Base-by-base conservation (phyloP, 2,888 invertebrate species). In the Alsophila aescularia region DNA sequence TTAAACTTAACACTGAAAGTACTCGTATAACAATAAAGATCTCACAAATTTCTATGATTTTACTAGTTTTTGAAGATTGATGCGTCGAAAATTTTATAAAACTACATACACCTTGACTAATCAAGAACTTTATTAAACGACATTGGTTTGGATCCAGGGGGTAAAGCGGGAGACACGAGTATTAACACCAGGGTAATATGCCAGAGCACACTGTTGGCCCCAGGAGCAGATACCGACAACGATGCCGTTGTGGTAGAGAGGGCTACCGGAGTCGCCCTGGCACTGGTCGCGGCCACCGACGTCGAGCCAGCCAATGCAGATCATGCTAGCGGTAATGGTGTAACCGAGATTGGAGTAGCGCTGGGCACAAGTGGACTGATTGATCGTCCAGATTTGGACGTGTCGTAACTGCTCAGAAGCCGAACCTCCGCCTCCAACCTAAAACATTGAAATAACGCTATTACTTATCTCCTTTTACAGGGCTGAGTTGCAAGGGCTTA, bases 211-310 rank as follows among this genome's bases (percentile, higher is more conserved):
- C 5, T 64, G 58, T 0, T 36, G 6, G 0, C 77, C 76, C 59
- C 64, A 75, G 0, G 75, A 75, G 60, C 62, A 67, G 36, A 77
- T 60, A n/a, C 77, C 75, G 37, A 77, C 70, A 9, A 74, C 57
- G 14, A 73, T 52, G 2, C 50, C 41, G 55, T 74, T 73, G 64
- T 76, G 73, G 62, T 60, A 69, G 52, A 76, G 68, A 13, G 78
- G 77, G 4, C 73, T 72, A 12, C 77, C 77, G 47, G 75, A 73
- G 67, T 77, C 75, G 4, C 73, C 73, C 52, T 60, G 64, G 67
- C 77, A 78, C 62, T 70, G 70, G 67, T 72, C 75, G 41, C 74
- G 70, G 24, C 72, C 75, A 35, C 72, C 72, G 12, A 71, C 67
- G 36, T 72, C 71, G 32, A 73, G 60, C 66, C 62, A 64, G 13